Evolutionary conservation across 2,113 vertebrate species (phyloP).

Genomic region (Eolophus roseicapilla): DNA sequence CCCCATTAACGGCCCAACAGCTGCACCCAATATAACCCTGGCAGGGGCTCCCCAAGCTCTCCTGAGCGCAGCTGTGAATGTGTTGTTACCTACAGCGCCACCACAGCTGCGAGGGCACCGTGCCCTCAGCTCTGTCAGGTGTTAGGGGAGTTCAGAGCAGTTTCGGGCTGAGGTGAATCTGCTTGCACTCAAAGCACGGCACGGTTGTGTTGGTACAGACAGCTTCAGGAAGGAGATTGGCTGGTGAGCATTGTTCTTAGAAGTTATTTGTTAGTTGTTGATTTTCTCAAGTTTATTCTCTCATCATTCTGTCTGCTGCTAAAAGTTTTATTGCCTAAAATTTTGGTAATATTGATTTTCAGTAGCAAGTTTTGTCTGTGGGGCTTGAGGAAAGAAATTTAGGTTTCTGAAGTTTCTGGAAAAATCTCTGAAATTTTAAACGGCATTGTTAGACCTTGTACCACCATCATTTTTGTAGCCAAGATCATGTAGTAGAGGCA

Average conservation of each 20-base stretch:
- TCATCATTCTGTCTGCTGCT: neutral
- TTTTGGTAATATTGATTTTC: neutral
- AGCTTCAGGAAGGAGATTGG: neutral
- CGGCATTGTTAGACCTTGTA: neutral
- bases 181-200: fast-evolving
- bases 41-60: neutral
- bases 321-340: neutral
- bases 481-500: neutral
- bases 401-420: neutral
- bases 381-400: neutral
- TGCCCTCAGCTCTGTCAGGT: too few relatives aligned
- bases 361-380: neutral
- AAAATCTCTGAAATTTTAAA: neutral
- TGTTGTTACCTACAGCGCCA: neutral
- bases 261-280: neutral
- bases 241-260: neutral
- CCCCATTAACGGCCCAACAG: neutral
- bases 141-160: neutral
- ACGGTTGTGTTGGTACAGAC: fast-evolving
- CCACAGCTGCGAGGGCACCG: fast-evolving
- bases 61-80: neutral
- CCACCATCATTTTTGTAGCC: fast-evolving
- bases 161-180: too few relatives aligned
- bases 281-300: neutral
- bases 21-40: neutral